These are phyloP conservation scores for Aphrocallistes beatrix DNA, from an alignment of 37 sponge, comb jelly and placozoan genomes.

Conservation along the genomic window DNA sequence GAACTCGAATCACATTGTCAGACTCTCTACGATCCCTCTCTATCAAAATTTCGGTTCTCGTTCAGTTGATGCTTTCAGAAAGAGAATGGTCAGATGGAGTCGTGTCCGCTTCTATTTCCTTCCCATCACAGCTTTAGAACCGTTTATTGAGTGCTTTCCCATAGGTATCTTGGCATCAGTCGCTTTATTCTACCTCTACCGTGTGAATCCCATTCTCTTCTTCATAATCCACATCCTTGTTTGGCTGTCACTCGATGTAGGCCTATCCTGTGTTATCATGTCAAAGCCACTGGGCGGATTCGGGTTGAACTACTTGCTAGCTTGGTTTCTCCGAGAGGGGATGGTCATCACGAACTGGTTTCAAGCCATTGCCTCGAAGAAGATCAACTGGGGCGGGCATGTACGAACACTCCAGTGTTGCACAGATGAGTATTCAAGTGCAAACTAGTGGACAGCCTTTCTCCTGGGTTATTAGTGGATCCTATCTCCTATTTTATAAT, in stretches of 20 bases:
- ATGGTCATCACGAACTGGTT: background rate
- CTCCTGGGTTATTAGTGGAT: too few species aligned
- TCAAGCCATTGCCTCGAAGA: slow-evolving; percentile 5
- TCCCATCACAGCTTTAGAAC: background rate
- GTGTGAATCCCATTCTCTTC: background rate
- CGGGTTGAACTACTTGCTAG: background rate
- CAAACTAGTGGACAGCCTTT: too few species aligned
- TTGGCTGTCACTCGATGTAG: background rate
- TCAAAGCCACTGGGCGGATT: background rate
- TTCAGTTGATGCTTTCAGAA: background rate
- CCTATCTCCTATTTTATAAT: too few species aligned
- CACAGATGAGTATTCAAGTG: background rate
- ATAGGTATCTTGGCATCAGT: background rate
- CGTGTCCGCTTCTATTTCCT: background rate
- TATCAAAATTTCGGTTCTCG: slow-evolving; percentile 16
- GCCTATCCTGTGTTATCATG: background rate
- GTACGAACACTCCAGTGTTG: background rate
- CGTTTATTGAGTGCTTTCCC: background rate
- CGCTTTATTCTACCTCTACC: background rate
- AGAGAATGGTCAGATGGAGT: slow-evolving; percentile 16
- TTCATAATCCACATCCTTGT: background rate
- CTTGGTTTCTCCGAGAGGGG: background rate
- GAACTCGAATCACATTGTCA: background rate
- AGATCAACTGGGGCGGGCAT: slow-evolving; percentile 14
- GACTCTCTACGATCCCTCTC: background rate